phyloP scores from a whole-genome alignment of 2,113 vertebrate genomes.

The Anguilla rostrata region DNA sequence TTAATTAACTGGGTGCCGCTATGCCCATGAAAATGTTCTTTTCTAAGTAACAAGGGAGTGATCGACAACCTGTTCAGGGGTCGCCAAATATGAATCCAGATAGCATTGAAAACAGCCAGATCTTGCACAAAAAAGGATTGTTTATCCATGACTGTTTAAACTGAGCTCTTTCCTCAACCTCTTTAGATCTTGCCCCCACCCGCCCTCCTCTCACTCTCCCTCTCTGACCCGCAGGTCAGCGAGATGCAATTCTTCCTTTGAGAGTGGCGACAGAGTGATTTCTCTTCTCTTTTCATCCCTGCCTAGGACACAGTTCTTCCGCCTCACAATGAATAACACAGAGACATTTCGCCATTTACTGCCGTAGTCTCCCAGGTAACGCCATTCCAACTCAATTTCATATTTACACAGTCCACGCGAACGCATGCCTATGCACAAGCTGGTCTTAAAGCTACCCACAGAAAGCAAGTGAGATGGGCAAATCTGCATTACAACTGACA shows the following conservation, averaged over 20 bases:
- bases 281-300: conserved; percentile 37
- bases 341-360: conserved; percentile 46
- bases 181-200: not conserved
- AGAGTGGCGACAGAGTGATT: not conserved
- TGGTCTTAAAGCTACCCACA: not conserved
- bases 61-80: not conserved
- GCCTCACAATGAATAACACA: conserved; percentile 40
- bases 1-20: conserved; percentile 21
- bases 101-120: not conserved
- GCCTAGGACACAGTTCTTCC: conserved; percentile 4
- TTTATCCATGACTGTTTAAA: not conserved
- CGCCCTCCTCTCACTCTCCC: not conserved
- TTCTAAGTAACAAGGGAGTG: not conserved
- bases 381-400: conserved; percentile 38
- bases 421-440: not conserved
- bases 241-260: not conserved
- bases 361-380: conserved; percentile 38
- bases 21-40: not conserved
- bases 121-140: not conserved
- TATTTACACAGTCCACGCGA: not conserved
- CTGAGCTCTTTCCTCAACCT: not conserved
- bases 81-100: not conserved
- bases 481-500: not conserved
- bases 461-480: not conserved
- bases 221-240: not conserved